Conservation (phyloP, 2,888 invertebrate species). For the Acrobasis consociella region DNA sequence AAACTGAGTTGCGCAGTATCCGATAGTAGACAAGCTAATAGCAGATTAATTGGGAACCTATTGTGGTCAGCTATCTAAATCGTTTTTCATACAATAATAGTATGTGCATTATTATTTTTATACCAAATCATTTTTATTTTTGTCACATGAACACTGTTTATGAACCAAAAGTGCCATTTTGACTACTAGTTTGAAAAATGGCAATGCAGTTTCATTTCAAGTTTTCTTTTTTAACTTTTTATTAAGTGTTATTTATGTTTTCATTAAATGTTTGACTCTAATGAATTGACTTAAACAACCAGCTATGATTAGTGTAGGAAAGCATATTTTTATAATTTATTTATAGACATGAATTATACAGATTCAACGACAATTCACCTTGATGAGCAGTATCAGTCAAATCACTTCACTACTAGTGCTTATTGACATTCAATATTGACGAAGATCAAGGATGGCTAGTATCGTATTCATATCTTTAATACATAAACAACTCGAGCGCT, state of each 20-base stretch:
- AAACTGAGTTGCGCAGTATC: slow-evolving; percentile 5
- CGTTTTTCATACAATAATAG: too few species aligned
- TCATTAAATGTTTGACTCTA: too few species aligned
- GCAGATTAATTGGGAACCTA: not conserved
- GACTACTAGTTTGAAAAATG: too few species aligned
- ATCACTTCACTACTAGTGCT: slow-evolving; percentile 8
- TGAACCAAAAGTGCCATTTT: too few species aligned
- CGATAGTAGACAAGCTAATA: not conserved
- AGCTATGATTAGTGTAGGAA: not conserved
- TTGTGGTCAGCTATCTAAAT: not conserved
- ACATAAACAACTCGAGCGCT: not conserved
- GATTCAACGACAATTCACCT: slow-evolving; percentile 9
- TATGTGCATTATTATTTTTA: too few species aligned
- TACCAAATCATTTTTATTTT: too few species aligned
- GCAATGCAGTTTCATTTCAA: too few species aligned
- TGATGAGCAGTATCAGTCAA: slow-evolving; percentile 16
- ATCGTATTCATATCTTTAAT: not conserved
- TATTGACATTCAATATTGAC: slow-evolving; percentile 17
- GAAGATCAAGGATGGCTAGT: slow-evolving; percentile 15
- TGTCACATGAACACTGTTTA: too few species aligned
- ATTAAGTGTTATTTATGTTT: too few species aligned
- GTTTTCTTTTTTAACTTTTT: too few species aligned
- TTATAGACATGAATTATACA: not conserved
- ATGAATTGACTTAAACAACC: too few species aligned
- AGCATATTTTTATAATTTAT: not conserved